Base-by-base conservation (phyloP, 1,140 invertebrate genomes). In the Fopius arisanus region DNA sequence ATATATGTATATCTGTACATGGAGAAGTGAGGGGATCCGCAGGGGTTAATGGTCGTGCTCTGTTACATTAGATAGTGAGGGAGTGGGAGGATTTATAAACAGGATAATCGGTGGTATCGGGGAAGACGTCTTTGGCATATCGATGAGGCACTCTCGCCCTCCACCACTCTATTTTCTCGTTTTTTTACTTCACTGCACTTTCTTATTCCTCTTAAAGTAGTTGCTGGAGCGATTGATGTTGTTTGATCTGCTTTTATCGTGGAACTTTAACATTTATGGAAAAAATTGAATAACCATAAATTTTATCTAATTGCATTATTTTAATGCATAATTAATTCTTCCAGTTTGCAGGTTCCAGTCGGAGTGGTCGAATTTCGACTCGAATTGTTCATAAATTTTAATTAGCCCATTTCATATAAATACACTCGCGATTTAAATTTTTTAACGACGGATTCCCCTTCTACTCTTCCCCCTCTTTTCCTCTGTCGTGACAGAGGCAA, bases 71-170 rank as follows among this genome's bases (percentile, higher is more conserved):
- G 72, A 63, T 41, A 63, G 43, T 54, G 72, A 14, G 40, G 33
- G 33, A 73, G 41, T 67, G 41, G 69, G 72, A 72, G 72, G 72
- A 70, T 75, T 79, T 73, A 78, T 78, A 79, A 79, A 78, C 78
- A 79, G 76, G 78, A 75, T 78, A 79, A 79, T 79, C 73, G 75
- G 71, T 71, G 67, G 70, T 79, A 78, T 79, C 73, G 75, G 63
- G 23, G 67, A 31, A 59, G 69, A 74, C 77, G 77, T 76, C 67
- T 75, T 76, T 40, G 43, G 71, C 77, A 78, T 77, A 77, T 72
- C 43, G 73, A 77, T 77, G 28, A 72, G 48, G n/a, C 63, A 28
- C 37, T 31, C 40, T 51, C 6, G 29, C 21, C 29, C 62, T 48
- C 33, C 67, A 19, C 54, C 16, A 29, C 7, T 67, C 59, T 48